Base-by-base conservation (phyloP, 2,888 invertebrate species). In the Cheilosia urbana region DNA sequence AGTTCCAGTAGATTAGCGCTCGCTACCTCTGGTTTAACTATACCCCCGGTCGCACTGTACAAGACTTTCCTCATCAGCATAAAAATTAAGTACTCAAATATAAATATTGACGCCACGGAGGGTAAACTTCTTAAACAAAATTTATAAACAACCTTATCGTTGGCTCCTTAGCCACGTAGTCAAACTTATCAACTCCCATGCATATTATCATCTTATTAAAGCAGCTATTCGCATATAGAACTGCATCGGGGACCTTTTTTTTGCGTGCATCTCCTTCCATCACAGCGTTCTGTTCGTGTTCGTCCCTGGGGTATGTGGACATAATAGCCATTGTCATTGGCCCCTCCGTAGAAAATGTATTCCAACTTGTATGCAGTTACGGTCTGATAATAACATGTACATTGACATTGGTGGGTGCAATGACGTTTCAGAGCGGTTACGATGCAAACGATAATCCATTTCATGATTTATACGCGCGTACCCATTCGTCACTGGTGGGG, bases 321-420 rank as follows among this genome's bases (percentile, higher is more conserved):
- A 55, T 57, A 57, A 55, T 45, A 68, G 45, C 68, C 53, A 57
- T 68, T 57, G 69, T 30, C 68, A 57, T 34, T 69, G 66, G 53
- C 40, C 24, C 15, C 37, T 7, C 13, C 27, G 24, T 27, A 55
- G 42, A 55, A 42, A 24, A 9, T 42, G 1, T 24, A 60, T 62
- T 13, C 30, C 40, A 72, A 62, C 45, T 72, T 72, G 53, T 49
- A 40, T 40, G 27, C 17, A 62, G 62, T 51, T 63, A 73, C 24
- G 55, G 24, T 63, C 55, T 47, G 42, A 30, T 34, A 45, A 63
- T 34, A 73, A 51, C 27, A 24, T 27, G 21, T 24, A 6, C 53
- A 19, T 37, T 42, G 53, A 72, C 63, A 65, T 51, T 27, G 15
- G 17, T n/a, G 34, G 17, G 63, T 19, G 63, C 63, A 65, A 37